Percentiles rank a stretch among this genome's conserved stretches.
Conservation (phyloP, 2,113 vertebrate genomes). For the Sporophila hypoxantha region DNA sequence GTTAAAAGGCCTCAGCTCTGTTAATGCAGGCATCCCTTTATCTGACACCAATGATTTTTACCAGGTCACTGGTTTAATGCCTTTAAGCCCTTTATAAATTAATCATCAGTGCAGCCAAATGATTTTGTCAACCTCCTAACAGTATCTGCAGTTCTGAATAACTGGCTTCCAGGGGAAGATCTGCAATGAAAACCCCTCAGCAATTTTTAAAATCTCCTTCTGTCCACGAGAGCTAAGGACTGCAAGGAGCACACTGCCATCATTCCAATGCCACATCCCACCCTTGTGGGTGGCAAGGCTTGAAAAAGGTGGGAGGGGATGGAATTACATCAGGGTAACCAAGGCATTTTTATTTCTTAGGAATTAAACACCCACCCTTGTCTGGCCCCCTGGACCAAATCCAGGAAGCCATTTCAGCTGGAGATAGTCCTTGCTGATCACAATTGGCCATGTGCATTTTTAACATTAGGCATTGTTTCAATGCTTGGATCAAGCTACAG, state of each 20-base stretch:
- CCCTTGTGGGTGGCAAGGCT: not conserved
- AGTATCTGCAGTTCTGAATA: conserved; percentile 36
- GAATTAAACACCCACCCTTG: not conserved
- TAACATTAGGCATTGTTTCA: not conserved
- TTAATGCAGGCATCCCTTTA: conserved; percentile 23
- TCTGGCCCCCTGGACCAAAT: not conserved
- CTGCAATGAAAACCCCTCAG: not conserved
- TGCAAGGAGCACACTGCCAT: not conserved
- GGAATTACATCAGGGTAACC: not conserved
- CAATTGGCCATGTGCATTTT: not conserved
- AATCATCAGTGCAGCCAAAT: conserved; percentile 50
- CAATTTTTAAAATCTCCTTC: not conserved
- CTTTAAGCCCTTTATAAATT: conserved; percentile 63
- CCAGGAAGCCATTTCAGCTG: not conserved
- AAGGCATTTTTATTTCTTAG: not conserved
- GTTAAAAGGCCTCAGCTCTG: conserved; percentile 28
- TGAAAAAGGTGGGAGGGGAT: not conserved
- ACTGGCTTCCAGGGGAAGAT: not conserved
- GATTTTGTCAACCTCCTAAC: conserved; percentile 43
- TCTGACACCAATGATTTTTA: conserved; percentile 45
- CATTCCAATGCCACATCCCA: not conserved
- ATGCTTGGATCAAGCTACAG: not conserved
- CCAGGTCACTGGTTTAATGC: conserved; percentile 58
- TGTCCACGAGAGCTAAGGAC: not conserved
- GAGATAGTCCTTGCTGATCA: not conserved